These are phyloP conservation scores for Panthera tigris DNA, from an alignment of 2,113 vertebrate species.

Conservation along the genomic window DNA sequence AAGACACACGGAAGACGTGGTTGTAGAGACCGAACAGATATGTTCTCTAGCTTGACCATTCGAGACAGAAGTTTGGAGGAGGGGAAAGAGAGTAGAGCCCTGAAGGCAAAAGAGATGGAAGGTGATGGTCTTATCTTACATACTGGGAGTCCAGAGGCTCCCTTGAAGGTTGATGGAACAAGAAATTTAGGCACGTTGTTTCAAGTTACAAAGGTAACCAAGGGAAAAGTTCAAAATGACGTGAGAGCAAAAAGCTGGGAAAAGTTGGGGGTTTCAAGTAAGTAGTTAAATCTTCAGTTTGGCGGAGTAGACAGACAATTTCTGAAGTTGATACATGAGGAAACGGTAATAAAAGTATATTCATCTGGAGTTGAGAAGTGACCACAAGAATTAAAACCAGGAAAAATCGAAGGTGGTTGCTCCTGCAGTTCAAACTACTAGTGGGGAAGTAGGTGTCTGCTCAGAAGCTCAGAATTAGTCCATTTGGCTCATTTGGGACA, in stretches of 20 bases:
- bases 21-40: background rate
- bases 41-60: background rate
- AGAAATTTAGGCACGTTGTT: background rate
- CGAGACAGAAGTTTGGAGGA: conserved; percentile 10
- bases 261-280: background rate
- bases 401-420: background rate
- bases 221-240: conserved; percentile 18
- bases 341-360: background rate
- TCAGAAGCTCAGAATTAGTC: background rate
- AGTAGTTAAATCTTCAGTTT: background rate
- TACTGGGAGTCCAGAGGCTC: background rate
- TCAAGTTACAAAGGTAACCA: background rate
- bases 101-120: background rate
- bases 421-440: background rate
- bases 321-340: conserved; percentile 1
- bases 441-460: background rate
- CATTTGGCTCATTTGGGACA: background rate
- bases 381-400: background rate
- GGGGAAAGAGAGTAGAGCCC: background rate
- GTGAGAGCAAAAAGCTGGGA: background rate
- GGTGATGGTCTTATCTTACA: background rate
- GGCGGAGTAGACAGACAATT: background rate
- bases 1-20: background rate
- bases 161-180: background rate
- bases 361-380: background rate